Percentiles rank a stretch among this genome's conserved stretches.
phyloP scores from a whole-genome alignment of 2,797 vertebrate genomes.

The Erpetoichthys calabaricus region DNA sequence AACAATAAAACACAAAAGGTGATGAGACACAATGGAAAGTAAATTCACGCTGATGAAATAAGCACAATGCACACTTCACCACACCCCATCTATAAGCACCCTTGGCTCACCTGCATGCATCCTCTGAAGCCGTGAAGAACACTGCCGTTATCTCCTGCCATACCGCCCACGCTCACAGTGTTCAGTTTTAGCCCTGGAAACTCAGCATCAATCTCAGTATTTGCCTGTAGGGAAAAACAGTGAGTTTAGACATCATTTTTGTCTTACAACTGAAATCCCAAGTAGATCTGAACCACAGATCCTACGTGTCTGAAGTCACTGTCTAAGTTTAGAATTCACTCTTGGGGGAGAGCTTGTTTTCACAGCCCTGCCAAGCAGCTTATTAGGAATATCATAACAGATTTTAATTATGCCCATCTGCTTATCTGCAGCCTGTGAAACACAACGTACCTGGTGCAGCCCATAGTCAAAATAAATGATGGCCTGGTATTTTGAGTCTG shows the following conservation, averaged over 20 bases:
- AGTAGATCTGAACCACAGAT: no score
- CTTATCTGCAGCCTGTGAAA: neutral
- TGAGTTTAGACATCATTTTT: neutral
- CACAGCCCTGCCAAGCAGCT: no score
- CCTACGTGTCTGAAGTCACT: no score
- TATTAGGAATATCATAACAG: no score
- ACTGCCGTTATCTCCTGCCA: slow-evolving; percentile 37
- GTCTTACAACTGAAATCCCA: no score
- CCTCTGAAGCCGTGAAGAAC: slow-evolving; percentile 72
- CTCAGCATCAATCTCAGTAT: slow-evolving; percentile 60
- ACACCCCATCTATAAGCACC: neutral
- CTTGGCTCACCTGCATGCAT: slow-evolving; percentile 66
- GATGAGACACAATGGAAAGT: no score
- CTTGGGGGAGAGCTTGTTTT: no score
- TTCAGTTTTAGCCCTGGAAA: slow-evolving; percentile 63
- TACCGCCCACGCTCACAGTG: slow-evolving; percentile 64
- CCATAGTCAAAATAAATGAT: slow-evolving; percentile 67
- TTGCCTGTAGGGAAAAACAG: slow-evolving; percentile 33
- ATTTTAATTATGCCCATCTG: no score
- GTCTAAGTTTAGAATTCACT: no score
- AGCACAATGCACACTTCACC: no score
- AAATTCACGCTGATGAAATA: no score
- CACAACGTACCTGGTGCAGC: slow-evolving; percentile 54
- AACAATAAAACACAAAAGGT: no score
- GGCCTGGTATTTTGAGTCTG: slow-evolving; percentile 32